A percentile compares a stretch with the other conserved stretches of the same genome.
Conservation (phyloP, 2,113 vertebrate genomes). For the Notiomystis cincta region DNA sequence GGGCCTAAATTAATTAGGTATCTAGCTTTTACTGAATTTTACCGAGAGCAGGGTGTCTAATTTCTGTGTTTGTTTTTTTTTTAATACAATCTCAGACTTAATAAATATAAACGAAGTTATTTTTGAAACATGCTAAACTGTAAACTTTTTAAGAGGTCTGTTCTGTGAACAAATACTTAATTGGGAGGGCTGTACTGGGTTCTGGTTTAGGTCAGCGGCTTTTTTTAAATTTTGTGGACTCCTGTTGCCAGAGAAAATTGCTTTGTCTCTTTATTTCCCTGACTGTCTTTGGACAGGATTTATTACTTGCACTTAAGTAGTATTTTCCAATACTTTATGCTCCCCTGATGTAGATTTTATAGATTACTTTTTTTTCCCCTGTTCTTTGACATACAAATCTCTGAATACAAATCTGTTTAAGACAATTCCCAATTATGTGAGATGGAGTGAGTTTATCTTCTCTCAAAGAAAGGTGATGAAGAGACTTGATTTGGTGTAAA, state of each 20-base stretch:
- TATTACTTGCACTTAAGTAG: not conserved
- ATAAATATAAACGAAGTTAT: not conserved
- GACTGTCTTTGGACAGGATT: not conserved
- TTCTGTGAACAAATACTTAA: not conserved
- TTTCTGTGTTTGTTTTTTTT: accelerated
- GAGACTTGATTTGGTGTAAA: not conserved
- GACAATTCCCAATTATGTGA: not conserved
- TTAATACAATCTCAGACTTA: not conserved
- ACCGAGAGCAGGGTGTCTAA: not conserved
- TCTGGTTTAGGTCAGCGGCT: not conserved
- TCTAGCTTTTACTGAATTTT: not conserved
- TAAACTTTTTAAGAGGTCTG: not conserved
- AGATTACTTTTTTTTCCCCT: not conserved
- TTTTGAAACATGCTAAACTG: not conserved
- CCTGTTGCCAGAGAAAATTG: not conserved
- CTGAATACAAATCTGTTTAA: not conserved
- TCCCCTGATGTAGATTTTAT: accelerated
- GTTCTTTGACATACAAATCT: not conserved
- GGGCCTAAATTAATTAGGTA: not conserved
- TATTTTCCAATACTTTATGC: not conserved
- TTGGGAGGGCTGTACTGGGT: not conserved
- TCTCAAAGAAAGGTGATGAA: not conserved
- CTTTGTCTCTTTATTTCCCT: not conserved
- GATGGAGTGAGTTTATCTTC: not conserved
- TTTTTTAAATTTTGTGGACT: not conserved